Evolutionary conservation across 2,113 vertebrate species (phyloP).

Genomic region (Dasyornis broadbenti): DNA sequence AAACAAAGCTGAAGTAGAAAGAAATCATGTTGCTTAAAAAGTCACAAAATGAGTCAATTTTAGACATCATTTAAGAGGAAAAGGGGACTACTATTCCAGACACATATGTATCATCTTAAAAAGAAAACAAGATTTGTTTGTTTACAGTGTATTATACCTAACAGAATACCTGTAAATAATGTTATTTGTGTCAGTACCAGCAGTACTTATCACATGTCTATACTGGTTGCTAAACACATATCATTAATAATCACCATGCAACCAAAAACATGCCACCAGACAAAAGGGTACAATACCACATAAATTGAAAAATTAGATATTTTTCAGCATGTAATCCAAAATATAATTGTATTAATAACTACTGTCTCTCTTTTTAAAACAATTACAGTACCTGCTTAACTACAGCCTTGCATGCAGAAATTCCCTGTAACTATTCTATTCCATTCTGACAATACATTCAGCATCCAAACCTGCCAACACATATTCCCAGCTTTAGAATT

Average conservation of each 20-base stretch:
- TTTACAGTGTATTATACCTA: neutral
- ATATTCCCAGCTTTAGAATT: neutral
- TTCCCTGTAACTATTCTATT: neutral
- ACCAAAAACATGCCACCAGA: neutral
- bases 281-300: neutral
- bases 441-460: neutral
- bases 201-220: neutral
- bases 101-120: neutral
- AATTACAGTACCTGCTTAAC: neutral
- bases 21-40: neutral
- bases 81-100: neutral
- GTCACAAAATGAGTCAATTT: neutral
- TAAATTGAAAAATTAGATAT: neutral
- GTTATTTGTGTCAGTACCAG: neutral
- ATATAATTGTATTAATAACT: neutral
- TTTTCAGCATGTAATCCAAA: neutral
- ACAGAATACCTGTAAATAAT: neutral
- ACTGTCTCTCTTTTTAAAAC: neutral
- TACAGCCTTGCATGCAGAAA: neutral
- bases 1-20: neutral
- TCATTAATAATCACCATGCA: neutral
- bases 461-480: neutral
- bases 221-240: neutral
- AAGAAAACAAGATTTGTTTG: neutral
- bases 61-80: neutral